Evolutionary conservation across 2,113 vertebrate genomes (phyloP).

Genomic region (Todiramphus saurophagus): DNA sequence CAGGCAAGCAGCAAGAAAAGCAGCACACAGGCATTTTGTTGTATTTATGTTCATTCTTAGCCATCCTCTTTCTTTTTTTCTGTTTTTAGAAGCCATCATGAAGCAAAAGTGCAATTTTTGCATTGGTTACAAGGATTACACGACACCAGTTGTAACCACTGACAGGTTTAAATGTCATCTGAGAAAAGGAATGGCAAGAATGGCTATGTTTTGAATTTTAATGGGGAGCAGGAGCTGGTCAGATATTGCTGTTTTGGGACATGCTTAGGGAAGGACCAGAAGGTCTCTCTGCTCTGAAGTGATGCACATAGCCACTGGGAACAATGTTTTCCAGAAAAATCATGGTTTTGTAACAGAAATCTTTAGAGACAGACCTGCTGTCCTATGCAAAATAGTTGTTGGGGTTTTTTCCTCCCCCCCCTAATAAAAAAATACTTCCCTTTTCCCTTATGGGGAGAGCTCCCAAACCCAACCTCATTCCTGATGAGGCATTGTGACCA

Average conservation of each 20-base stretch:
- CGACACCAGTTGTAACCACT: neutral
- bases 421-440: neutral
- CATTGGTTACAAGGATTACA: neutral
- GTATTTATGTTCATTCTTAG: neutral
- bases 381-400: neutral
- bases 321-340: neutral
- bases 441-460: neutral
- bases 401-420: neutral
- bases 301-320: neutral
- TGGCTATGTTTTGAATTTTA: neutral
- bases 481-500: neutral
- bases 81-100: neutral
- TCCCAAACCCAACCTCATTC: neutral
- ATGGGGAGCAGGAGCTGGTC: neutral
- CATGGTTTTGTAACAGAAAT: neutral
- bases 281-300: neutral
- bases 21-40: neutral
- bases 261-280: neutral
- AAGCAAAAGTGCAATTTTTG: constrained; percentile 1
- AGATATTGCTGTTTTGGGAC: neutral
- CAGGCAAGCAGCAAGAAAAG: neutral
- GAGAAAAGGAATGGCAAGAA: neutral
- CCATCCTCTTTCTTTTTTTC: neutral
- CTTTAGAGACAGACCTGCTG: neutral
- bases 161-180: constrained; percentile 46